phyloP scores from a whole-genome alignment of 2,797 vertebrate species.

The Poeciliopsis gracilis region DNA sequence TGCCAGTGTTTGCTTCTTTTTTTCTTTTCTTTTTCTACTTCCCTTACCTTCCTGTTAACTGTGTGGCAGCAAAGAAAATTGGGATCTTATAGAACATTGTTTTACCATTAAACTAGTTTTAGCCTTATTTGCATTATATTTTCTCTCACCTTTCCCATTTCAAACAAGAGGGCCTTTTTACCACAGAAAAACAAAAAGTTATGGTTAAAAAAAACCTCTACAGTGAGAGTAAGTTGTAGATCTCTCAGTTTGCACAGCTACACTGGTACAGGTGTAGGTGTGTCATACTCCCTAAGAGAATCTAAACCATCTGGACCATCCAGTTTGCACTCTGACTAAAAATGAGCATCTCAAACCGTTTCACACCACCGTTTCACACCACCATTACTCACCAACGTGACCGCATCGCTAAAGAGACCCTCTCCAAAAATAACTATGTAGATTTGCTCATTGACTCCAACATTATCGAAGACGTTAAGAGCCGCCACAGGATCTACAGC shows the following conservation, averaged over 20 bases:
- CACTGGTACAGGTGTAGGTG: background rate
- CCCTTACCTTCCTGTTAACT: background rate
- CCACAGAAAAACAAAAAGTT: background rate
- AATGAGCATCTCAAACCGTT: background rate
- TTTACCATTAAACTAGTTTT: too few relatives aligned
- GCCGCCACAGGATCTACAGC: slow-evolving; percentile 96
- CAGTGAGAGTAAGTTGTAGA: background rate
- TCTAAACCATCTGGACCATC: background rate
- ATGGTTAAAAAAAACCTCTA: background rate
- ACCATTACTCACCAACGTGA: slow-evolving; percentile 91
- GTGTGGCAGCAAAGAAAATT: background rate
- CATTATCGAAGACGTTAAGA: slow-evolving; percentile 93
- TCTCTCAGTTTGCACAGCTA: background rate
- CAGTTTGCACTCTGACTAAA: background rate
- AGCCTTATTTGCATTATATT: background rate
- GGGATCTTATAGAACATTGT: background rate
- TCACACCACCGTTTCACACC: background rate
- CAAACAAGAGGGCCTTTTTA: background rate
- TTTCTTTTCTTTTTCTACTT: background rate
- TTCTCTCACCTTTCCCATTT: background rate
- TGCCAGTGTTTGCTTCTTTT: background rate
- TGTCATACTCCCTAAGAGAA: background rate
- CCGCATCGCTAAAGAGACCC: slow-evolving; percentile 92
- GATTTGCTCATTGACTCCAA: slow-evolving; percentile 94
- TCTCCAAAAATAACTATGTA: slow-evolving; percentile 96